Percentiles rank a stretch among this genome's conserved stretches.
These are phyloP conservation scores for Fragum whitleyi DNA, from an alignment of 2,888 invertebrate genomes.

Conservation along the genomic window DNA sequence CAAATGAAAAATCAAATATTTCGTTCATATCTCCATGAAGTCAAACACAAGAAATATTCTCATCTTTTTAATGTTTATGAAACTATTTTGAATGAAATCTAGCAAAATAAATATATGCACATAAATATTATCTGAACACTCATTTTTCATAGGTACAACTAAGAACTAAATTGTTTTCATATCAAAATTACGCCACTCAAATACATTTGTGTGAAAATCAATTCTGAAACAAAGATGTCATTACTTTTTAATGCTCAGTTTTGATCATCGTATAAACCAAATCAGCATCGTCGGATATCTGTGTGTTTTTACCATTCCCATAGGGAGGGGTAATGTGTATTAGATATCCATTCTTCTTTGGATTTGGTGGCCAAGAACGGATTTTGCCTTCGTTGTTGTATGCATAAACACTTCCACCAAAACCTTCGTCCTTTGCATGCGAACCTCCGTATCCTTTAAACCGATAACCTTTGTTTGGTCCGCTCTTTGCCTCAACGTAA, in stretches of 20 bases:
- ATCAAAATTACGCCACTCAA: too few relatives aligned
- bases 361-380: slow-evolving; percentile 40
- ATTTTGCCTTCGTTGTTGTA: slow-evolving; percentile 35
- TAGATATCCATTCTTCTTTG: slow-evolving; percentile 19
- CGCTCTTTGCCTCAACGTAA: slow-evolving; percentile 37
- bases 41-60: too few relatives aligned
- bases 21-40: too few relatives aligned
- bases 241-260: neutral
- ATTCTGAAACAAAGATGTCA: too few relatives aligned
- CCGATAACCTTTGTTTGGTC: slow-evolving; percentile 45
- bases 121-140: too few relatives aligned
- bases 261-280: slow-evolving; percentile 26
- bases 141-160: too few relatives aligned
- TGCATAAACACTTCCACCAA: slow-evolving; percentile 44
- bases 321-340: slow-evolving; percentile 35
- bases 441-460: slow-evolving; percentile 42
- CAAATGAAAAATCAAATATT: too few relatives aligned
- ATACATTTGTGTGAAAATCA: too few relatives aligned
- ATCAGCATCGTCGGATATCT: slow-evolving; percentile 32
- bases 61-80: too few relatives aligned
- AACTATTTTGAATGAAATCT: too few relatives aligned
- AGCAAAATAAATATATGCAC: too few relatives aligned
- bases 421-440: slow-evolving; percentile 16
- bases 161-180: too few relatives aligned
- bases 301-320: slow-evolving; percentile 40